Evolutionary conservation across 2,888 invertebrate genomes (phyloP).

Genomic region (Melanophora roralis): DNA sequence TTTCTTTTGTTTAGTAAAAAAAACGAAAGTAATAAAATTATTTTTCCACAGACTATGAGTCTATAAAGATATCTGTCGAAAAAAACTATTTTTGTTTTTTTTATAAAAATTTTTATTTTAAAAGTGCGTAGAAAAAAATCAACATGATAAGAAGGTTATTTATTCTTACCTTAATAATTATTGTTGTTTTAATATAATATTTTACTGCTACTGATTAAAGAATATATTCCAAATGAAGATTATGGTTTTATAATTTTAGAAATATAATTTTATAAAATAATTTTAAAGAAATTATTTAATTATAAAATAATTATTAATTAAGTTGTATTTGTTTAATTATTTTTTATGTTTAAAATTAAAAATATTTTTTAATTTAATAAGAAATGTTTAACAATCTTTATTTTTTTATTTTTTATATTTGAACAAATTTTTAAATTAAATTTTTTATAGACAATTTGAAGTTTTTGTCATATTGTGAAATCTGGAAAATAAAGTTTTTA

Average conservation of each 20-base stretch:
- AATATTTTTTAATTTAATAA: neutral
- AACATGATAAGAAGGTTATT: neutral
- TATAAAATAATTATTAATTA: constrained; percentile 13
- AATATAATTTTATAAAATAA: neutral
- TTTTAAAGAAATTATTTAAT: neutral
- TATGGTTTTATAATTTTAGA: neutral
- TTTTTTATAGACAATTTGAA: neutral
- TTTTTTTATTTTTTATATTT: neutral
- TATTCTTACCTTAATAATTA: constrained; percentile 48
- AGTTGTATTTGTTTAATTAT: neutral
- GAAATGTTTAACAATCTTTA: neutral
- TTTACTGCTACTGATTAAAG: constrained; percentile 23
- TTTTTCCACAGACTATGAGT: too few species aligned
- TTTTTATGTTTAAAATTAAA: constrained; percentile 17
- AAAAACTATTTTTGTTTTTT: too few species aligned
- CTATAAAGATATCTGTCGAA: too few species aligned
- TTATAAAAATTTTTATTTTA: too few species aligned
- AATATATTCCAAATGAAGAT: constrained; percentile 29
- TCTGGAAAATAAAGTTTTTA: constrained; percentile 12
- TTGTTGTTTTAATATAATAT: constrained; percentile 4
- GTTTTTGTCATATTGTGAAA: constrained; percentile 47
- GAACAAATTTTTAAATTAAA: constrained; percentile 6
- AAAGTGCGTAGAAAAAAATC: too few species aligned
- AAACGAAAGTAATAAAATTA: too few species aligned
- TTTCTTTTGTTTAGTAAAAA: too few species aligned